Conservation (phyloP, 2,797 vertebrate genomes). For the Tangara arthus region DNA sequence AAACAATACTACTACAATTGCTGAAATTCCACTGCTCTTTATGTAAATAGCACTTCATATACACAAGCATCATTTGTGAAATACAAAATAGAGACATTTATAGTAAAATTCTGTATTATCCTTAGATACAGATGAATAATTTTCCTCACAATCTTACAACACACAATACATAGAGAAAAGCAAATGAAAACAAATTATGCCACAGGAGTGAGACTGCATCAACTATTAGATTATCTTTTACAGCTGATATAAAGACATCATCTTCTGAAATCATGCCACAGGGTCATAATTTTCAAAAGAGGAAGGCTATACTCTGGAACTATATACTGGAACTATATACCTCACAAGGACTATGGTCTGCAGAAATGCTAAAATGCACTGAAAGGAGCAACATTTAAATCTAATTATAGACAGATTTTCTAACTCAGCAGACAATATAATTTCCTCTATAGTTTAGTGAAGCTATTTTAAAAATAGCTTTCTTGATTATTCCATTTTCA, state of each 20-base stretch:
- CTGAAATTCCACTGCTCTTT: background rate
- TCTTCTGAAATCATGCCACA: background rate
- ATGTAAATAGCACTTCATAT: background rate
- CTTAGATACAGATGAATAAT: background rate
- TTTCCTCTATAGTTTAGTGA: constrained; percentile 17
- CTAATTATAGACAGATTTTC: constrained; percentile 5
- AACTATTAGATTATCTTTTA: background rate
- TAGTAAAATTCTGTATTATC: background rate
- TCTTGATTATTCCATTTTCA: constrained; percentile 10
- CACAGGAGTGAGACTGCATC: background rate
- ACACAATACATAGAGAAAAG: background rate
- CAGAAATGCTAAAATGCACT: background rate
- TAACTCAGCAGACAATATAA: constrained; percentile 27
- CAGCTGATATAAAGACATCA: background rate
- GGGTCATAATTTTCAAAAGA: background rate
- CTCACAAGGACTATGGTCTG: background rate
- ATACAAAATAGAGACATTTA: background rate
- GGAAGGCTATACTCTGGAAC: background rate
- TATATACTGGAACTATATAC: background rate
- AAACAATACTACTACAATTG: background rate
- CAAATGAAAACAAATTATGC: background rate
- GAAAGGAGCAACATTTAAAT: background rate
- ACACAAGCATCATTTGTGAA: background rate
- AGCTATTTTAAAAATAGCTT: constrained; percentile 4
- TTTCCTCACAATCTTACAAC: background rate